A percentile compares a stretch with the other conserved stretches of the same genome.
phyloP scores from a whole-genome alignment of 2,113 vertebrate genomes.

The Pollimyrus isidori region DNA sequence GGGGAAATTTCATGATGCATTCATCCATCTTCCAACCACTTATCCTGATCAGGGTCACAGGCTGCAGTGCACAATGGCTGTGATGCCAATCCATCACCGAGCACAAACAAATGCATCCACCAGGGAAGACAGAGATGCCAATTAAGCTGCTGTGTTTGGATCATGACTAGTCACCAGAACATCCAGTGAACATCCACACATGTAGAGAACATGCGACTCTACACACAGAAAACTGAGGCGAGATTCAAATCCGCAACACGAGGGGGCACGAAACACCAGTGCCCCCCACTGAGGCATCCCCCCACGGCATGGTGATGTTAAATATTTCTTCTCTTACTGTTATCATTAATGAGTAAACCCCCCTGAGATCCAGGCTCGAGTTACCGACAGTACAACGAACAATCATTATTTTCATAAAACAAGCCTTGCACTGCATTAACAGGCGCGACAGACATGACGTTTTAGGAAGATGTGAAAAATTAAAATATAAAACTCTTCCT shows the following conservation, averaged over 20 bases:
- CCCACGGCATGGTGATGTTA: neutral
- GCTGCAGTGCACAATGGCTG: neutral
- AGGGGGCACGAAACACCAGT: neutral
- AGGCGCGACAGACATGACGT: neutral
- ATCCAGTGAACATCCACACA: neutral
- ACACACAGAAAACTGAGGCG: neutral
- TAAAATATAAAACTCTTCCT: neutral
- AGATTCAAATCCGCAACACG: neutral
- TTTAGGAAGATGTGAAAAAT: neutral
- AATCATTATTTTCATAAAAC: neutral
- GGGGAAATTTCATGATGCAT: neutral
- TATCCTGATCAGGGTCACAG: neutral
- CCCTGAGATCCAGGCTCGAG: neutral
- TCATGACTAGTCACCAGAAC: neutral
- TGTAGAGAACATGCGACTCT: neutral
- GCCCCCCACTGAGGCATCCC: neutral
- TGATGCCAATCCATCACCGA: neutral
- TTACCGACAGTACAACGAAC: neutral
- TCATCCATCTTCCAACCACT: conserved; percentile 4
- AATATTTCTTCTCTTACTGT: neutral
- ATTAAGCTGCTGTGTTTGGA: neutral
- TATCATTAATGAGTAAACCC: neutral
- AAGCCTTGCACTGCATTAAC: neutral
- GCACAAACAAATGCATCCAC: neutral
- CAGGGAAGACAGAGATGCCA: neutral